Base-by-base conservation (phyloP, 2,888 invertebrate species). In the Caenorhabditis doughertyi region DNA sequence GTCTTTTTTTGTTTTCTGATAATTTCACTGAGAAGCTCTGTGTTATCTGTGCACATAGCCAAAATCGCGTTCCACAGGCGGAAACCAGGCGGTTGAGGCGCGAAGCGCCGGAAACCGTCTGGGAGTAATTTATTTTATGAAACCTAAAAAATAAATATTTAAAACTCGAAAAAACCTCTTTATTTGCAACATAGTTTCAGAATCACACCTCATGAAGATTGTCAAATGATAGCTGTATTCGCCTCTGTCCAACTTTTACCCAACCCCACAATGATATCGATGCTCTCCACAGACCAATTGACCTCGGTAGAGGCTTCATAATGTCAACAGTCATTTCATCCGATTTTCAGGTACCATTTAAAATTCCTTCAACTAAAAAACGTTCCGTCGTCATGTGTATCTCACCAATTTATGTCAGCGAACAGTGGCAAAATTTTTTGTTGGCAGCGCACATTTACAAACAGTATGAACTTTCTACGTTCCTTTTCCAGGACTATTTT, bases 361-460 rank as follows among this genome's bases (percentile, higher is more conserved):
- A 42, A 13, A 35, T 73, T 7, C 64, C 67, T 0, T 68, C 76
- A 0, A 68, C 39, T 16, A 9, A 9, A 16, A 65, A 58, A 42
- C 65, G 64, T 5, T 68, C 67, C 21, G 84, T 85, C 3, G 86
- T 86, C n/a, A 77, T 80, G 3, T 86, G 86, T 55, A 74, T 80
- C 0, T 80, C 85, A 2, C 86, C 86, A 7, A 44, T 86, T 9
- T 86, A 80, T 35, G 85, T 84, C 18, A 80, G 64, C 58, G 86
- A 86, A 39, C 85, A 85, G 42, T 86, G 86, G 86, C 85, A 86
- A 25, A 72, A 71, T 18, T 83, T 84, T 16, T 21, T 86, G 7
- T 79, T 86, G 9, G 84, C 86, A 25, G 79, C 62, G 3, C 86
- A 86, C 39, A 81, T 81, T 55, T 84, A 86, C 53, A 80, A 68